A percentile compares a stretch with the other conserved stretches of the same genome.
These are phyloP conservation scores for Anthophora plumipes DNA, from an alignment of 2,888 invertebrate genomes.

Conservation along the genomic window DNA sequence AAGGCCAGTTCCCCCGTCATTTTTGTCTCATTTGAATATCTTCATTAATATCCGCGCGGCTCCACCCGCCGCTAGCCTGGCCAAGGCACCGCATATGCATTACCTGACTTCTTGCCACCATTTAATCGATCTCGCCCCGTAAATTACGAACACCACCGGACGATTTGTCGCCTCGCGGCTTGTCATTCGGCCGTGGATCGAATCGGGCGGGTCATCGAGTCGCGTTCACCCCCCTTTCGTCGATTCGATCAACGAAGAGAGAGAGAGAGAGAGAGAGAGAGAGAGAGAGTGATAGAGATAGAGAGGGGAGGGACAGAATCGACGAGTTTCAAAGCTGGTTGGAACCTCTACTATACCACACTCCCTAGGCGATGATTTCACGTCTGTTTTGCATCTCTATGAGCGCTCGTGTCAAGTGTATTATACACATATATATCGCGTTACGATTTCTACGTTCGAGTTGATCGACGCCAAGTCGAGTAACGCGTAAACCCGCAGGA, in stretches of 20 bases:
- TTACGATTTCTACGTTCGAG: constrained; percentile 9
- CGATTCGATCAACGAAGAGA: not conserved
- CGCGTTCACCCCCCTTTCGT: not conserved
- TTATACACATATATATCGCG: too few species aligned
- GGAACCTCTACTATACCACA: too few species aligned
- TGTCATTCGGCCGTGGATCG: constrained; percentile 38
- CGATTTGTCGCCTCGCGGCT: constrained; percentile 54
- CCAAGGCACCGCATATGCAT: constrained; percentile 76
- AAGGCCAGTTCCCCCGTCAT: constrained; percentile 83
- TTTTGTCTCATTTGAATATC: constrained; percentile 84
- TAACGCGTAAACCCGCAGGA: constrained; percentile 10
- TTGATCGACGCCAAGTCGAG: constrained; percentile 16
- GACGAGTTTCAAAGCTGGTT: not conserved
- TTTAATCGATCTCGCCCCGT: constrained; percentile 80
- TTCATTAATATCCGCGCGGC: constrained; percentile 82
- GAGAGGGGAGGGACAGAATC: not conserved
- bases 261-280: not conserved
- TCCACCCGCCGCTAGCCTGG: constrained; percentile 56
- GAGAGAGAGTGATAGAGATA: not conserved
- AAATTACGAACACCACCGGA: constrained; percentile 71
- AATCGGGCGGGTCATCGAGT: constrained; percentile 24
- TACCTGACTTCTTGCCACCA: constrained; percentile 80
- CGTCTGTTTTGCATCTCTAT: constrained; percentile 21
- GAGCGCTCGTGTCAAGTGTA: not conserved
- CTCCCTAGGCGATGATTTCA: not conserved